Evolutionary conservation across 2,797 vertebrate species (phyloP).

Genomic region (Dromococcyx pavoninus): DNA sequence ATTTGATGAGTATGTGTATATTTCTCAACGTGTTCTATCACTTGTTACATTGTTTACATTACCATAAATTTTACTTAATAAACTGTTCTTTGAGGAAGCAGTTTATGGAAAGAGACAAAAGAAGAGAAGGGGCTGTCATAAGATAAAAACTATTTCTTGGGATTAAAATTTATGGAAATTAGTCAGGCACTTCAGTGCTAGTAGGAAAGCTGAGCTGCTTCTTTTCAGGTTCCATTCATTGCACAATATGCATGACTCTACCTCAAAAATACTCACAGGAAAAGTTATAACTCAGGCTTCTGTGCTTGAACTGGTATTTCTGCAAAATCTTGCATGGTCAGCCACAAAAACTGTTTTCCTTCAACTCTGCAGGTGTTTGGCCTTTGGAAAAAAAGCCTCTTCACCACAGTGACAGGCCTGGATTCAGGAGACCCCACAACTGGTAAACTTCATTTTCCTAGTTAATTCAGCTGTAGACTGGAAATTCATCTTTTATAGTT

Average conservation of each 20-base stretch:
- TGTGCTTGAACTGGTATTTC: background rate
- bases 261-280: constrained; percentile 8
- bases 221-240: constrained; percentile 5
- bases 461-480: background rate
- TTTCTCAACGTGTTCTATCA: background rate
- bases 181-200: constrained; percentile 13
- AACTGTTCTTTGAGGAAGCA: constrained; percentile 22
- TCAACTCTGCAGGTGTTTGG: background rate
- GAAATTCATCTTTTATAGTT: constrained; percentile 1
- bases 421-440: background rate
- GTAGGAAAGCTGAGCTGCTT: background rate
- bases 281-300: constrained; percentile 25
- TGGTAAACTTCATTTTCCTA: background rate
- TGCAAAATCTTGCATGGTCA: background rate
- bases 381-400: background rate
- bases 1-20: background rate
- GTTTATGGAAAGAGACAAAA: constrained; percentile 20
- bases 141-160: background rate
- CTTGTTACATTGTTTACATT: constrained; percentile 3
- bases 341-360: background rate
- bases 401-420: background rate
- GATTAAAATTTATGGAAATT: constrained; percentile 25
- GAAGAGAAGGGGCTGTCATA: constrained; percentile 1
- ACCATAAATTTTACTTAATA: constrained; percentile 17
- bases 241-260: background rate